Evolutionary conservation across 2,113 vertebrate genomes (phyloP), one percentile per base, ranked within the genome.

Genomic region (Myotis brandtii): DNA sequence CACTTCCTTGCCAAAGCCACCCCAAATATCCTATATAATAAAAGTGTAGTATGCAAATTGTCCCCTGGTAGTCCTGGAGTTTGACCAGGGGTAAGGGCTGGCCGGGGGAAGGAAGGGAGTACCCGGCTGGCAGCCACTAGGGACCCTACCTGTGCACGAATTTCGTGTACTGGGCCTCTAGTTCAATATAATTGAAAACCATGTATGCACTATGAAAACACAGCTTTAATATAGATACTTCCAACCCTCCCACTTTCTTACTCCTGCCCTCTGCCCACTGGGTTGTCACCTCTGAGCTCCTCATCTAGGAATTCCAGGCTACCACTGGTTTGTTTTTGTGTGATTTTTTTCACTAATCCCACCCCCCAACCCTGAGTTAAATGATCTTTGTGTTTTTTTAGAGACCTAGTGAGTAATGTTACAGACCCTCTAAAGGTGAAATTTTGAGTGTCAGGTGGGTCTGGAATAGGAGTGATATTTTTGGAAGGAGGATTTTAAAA

Each of bases 361-460:
- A 5, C 9, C 34, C n/a, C 2, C 32, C 17, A 46, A 72, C 11
- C 17, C 20, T 34, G 10, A 84, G 11, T 54, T 73, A 46, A 62
- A 30, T 27, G 30, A 17, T 46, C 56, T 67, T 81, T 86, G 17
- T 69, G n/a, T 70, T 96, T 95, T 92, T 84, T 72, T 66, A 46
- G 48, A 84, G 76, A 62, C 21, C 5, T 66, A 52, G n/a, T 84
- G 21, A 91, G 25, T 85, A 91, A 94, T 21, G 62, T 75, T 40
- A 90, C 87, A 72, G 73, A 77, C 34, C 54, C 43, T 76, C 21
- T 91, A 59, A 67, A 82, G 69, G 43, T 83, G 86, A 81, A 91
- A 93, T 62, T 85, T 95, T 86, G 89, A 56, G 67, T 86, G 37
- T 21, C 79, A 86, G 32, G 6, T 79, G 4, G 20, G 5, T 96